phyloP scores from a whole-genome alignment of 1,140 invertebrate genomes.

The Drosophila ercepeae region DNA sequence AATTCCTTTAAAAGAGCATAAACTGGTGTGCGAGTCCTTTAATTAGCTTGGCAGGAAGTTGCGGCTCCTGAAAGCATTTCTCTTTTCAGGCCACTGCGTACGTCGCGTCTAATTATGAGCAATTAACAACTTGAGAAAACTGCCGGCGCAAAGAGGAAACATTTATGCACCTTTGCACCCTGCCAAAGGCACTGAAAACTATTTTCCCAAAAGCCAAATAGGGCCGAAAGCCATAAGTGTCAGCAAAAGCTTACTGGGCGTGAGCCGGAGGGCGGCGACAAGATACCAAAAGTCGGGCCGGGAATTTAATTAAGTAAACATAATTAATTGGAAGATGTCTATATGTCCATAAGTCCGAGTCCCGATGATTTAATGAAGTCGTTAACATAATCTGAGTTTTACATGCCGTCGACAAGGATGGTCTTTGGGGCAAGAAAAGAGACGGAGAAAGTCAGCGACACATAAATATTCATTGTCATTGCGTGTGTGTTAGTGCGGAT shows the following conservation, averaged over 20 bases:
- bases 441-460: background rate
- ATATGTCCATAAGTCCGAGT: constrained; percentile 18
- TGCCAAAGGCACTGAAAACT: constrained; percentile 9
- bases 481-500: background rate
- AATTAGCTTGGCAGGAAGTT: constrained; percentile 71
- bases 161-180: constrained; percentile 39
- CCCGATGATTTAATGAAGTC: constrained; percentile 61
- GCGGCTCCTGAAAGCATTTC: constrained; percentile 42
- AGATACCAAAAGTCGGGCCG: background rate
- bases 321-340: constrained; percentile 54
- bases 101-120: constrained; percentile 69
- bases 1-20: constrained; percentile 47
- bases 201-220: background rate
- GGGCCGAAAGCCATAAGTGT: background rate
- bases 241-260: background rate
- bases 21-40: constrained; percentile 62
- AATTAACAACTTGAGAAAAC: constrained; percentile 64
- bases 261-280: background rate
- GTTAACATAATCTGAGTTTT: constrained; percentile 68
- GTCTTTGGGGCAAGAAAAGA: constrained; percentile 7
- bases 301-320: constrained; percentile 53
- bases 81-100: constrained; percentile 48
- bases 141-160: constrained; percentile 21
- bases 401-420: constrained; percentile 34
- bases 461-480: constrained; percentile 63